Evolutionary conservation across 2,888 invertebrate species (phyloP), one percentile per base, ranked within the genome.

Genomic region (Orthonychiurus folsomi): DNA sequence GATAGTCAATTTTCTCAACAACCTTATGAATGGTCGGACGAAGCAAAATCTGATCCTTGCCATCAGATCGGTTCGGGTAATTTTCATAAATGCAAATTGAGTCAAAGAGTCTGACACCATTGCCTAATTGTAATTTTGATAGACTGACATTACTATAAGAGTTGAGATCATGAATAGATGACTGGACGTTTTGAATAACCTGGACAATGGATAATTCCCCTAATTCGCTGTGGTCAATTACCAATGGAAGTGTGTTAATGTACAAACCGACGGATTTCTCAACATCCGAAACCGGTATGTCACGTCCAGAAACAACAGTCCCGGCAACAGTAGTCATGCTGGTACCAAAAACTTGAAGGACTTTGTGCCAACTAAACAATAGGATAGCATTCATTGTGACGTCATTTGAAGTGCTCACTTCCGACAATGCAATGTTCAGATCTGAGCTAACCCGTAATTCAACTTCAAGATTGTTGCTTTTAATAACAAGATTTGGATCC

Each of bases 351-450:
- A 20, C n/a, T 9, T 50, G 37, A 21, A 62, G 57, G 15, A 50
- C 62, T 52, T 62, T 3, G 52, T 62, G 62, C 62, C 62, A 62
- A 15, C 18, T 58, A 50, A 62, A 62, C 28, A 58, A 58, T 2
- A 62, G 24, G 23, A 62, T 15, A 15, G 58, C 23, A 23, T 62
- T 23, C 24, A 62, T 5, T 9, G 62, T 62, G 2, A 62, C 9
- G 2, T 37, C 52, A 59, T 59, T 2, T n/a, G n/a, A n/a, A n/a
- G n/a, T n/a, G n/a, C n/a, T n/a, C n/a, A n/a, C n/a, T n/a, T n/a
- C n/a, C n/a, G n/a, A n/a, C n/a, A n/a, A n/a, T n/a, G n/a, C n/a
- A n/a, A n/a, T n/a, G n/a, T n/a, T n/a, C n/a, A n/a, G n/a, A n/a
- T n/a, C n/a, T n/a, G n/a, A n/a, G n/a, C n/a, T n/a, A n/a, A n/a